Percentiles rank a stretch among this genome's conserved stretches.
Conservation (phyloP, 37 sponge, comb jelly and placozoan genomes). For the Crambe crambe region DNA sequence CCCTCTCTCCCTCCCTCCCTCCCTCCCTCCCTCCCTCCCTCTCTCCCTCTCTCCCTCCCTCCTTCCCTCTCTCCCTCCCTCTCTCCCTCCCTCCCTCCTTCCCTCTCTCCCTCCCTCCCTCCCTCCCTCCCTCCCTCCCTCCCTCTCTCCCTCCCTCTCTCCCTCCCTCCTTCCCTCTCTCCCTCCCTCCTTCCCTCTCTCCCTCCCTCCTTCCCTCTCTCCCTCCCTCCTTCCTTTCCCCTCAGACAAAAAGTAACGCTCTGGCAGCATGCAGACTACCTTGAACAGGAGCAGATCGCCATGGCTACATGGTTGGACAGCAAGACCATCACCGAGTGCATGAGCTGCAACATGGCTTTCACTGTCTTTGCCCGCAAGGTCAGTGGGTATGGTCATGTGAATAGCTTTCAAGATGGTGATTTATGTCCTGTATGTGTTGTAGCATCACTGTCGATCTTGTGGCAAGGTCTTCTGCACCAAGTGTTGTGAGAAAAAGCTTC, state of each 20-base stretch:
- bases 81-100: background rate
- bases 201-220: background rate
- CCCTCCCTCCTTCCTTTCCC: background rate
- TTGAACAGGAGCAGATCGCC: constrained; percentile 67
- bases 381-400: background rate
- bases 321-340: constrained; percentile 47
- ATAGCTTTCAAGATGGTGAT: background rate
- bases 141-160: background rate
- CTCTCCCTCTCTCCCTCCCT: background rate
- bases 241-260: constrained; percentile 81
- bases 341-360: constrained; percentile 55
- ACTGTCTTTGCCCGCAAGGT: constrained; percentile 58
- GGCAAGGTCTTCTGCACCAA: constrained; percentile 76
- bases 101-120: background rate
- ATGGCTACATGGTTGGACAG: constrained; percentile 59
- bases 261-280: constrained; percentile 80
- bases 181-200: background rate
- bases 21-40: background rate
- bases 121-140: background rate
- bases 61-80: background rate
- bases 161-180: background rate
- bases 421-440: constrained; percentile 17
- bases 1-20: background rate
- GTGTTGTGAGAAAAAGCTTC: constrained; percentile 66
- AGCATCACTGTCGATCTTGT: constrained; percentile 92